Evolutionary conservation across 2,888 invertebrate species (phyloP), one percentile per base, ranked within the genome.

Genomic region (Pachycephus smyrnensis): DNA sequence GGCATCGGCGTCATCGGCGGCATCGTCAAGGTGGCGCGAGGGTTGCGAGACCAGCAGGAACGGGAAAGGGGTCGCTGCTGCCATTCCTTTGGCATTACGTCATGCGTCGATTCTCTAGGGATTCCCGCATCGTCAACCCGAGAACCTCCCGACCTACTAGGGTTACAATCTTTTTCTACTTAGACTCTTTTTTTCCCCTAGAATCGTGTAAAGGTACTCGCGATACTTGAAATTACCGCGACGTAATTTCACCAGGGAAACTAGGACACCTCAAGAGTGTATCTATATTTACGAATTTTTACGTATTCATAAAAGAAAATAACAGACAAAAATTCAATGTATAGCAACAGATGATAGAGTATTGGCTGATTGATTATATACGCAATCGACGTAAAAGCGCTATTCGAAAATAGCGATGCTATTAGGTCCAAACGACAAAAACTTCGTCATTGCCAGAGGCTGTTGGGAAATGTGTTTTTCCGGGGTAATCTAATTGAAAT

Each of bases 371-470:
- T 55, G 55, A 55, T 55, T 23, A 2, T 55, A 55, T 23, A 55
- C 55, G 55, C 55, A 23, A 23, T 55, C 55, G 55, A 55, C 84
- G 85, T 84, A 84, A 83, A 84, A 85, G 83, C 84, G 84, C 82
- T 85, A 33, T 23, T 80, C 83, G 85, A 84, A 84, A 86, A 55
- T 86, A 84, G 83, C 83, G 80, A 81, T 81, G 84, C 87, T 88
- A 89, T 90, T 89, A 90, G 87, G 84, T 81, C 82, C 84, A 87
- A 89, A 89, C 86, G 88, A 88, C 87, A 84, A 84, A 85, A 86
- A 86, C 86, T 89, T 85, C 85, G 88, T 88, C 88, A 88, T 86
- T 85, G 86, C 82, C 80, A 78, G 32, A 33, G 79, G 78, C 79
- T 77, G 75, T 77, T 80, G 79, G 73, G 73, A 36, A 36, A 32